phyloP scores from a whole-genome alignment of 1,140 invertebrate genomes.

The Amphibalanus amphitrite region DNA sequence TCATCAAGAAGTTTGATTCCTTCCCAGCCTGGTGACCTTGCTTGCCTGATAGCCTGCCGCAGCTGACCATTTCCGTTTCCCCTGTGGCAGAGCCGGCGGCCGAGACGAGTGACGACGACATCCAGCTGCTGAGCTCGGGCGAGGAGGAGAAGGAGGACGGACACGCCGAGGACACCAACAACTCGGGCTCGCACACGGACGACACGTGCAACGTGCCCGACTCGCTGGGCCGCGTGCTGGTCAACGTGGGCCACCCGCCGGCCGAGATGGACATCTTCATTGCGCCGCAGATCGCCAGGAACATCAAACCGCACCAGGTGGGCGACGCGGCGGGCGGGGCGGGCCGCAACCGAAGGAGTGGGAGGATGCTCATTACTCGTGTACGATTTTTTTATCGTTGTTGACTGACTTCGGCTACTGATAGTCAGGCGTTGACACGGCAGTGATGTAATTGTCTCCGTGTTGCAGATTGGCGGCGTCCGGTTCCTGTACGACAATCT shows the following conservation, averaged over 20 bases:
- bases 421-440: no score
- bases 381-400: no score
- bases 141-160: slow-evolving; percentile 24
- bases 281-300: slow-evolving; percentile 73
- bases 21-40: no score
- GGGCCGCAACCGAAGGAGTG: no score
- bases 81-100: neutral
- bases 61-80: no score
- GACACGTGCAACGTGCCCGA: slow-evolving; percentile 76
- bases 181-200: slow-evolving; percentile 28
- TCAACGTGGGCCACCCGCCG: slow-evolving; percentile 89
- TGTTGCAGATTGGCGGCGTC: slow-evolving; percentile 73
- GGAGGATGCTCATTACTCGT: no score
- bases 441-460: no score
- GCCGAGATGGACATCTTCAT: slow-evolving; percentile 85
- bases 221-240: slow-evolving; percentile 73
- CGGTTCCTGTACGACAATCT: slow-evolving; percentile 93
- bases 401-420: no score
- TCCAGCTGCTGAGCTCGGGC: slow-evolving; percentile 15
- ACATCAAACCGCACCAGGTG: slow-evolving; percentile 88
- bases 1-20: no score
- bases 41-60: no score
- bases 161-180: slow-evolving; percentile 50
- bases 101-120: slow-evolving; percentile 16
- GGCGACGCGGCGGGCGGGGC: no score